phyloP scores from a whole-genome alignment of 2,113 vertebrate genomes.

The Colaptes auratus region DNA sequence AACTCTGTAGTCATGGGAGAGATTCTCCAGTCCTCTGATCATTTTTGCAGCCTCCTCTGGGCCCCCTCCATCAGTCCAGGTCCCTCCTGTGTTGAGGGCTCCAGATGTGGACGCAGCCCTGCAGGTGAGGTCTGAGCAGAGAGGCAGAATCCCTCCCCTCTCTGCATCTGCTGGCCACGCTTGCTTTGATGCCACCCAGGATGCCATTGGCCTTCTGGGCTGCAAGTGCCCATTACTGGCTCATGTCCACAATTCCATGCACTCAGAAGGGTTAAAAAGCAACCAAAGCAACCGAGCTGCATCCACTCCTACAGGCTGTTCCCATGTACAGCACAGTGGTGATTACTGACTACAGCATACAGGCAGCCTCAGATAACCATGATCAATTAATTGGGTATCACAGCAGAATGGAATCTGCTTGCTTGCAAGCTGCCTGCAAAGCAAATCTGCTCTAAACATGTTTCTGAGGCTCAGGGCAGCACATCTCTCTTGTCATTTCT shows the following conservation, averaged over 20 bases:
- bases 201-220: too few species aligned
- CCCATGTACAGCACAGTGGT: neutral
- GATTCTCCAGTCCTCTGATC: too few species aligned
- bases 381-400: conserved; percentile 17
- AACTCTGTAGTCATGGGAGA: too few species aligned
- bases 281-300: neutral
- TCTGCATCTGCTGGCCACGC: too few species aligned
- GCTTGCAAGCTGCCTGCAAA: neutral
- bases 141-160: too few species aligned
- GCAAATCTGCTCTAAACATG: neutral
- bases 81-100: too few species aligned
- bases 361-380: neutral
- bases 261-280: neutral
- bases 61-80: too few species aligned
- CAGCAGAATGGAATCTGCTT: neutral
- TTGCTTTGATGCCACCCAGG: too few species aligned
- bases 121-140: too few species aligned
- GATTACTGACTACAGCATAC: neutral
- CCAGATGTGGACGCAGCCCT: too few species aligned
- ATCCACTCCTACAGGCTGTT: neutral
- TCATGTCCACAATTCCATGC: neutral
- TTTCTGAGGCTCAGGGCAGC: neutral
- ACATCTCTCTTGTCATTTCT: neutral
- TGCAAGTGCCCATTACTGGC: too few species aligned
- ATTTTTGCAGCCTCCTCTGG: too few species aligned